Conservation (phyloP, 1,140 invertebrate genomes). For the Mya arenaria region DNA sequence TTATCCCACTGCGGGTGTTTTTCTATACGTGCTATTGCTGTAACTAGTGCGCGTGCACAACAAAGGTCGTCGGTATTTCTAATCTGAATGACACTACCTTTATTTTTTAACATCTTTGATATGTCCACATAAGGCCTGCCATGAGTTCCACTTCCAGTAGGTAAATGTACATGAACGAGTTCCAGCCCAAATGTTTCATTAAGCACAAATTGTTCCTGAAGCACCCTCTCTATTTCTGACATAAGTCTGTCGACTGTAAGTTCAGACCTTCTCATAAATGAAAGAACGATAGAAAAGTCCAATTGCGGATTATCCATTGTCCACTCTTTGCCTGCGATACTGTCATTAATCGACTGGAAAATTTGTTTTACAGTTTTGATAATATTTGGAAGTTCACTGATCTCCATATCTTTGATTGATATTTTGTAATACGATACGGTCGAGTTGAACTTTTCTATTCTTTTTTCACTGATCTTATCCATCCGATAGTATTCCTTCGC, state of each 20-base stretch:
- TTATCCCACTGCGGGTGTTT: too few relatives aligned
- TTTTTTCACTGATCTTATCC: slow-evolving; percentile 9
- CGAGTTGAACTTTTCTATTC: slow-evolving; percentile 17
- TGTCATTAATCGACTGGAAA: slow-evolving; percentile 1
- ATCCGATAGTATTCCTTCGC: neutral
- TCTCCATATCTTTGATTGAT: neutral
- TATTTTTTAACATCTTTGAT: slow-evolving; percentile 16
- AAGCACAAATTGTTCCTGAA: slow-evolving; percentile 31
- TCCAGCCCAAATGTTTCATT: slow-evolving; percentile 31
- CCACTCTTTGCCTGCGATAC: neutral
- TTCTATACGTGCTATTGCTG: too few relatives aligned
- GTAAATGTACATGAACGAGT: slow-evolving; percentile 15
- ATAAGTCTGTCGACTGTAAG: slow-evolving; percentile 7
- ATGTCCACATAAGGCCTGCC: slow-evolving; percentile 8
- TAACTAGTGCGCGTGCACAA: too few relatives aligned
- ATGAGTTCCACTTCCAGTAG: neutral
- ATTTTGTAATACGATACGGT: slow-evolving; percentile 27
- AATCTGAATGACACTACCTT: slow-evolving; percentile 20
- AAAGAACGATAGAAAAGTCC: slow-evolving; percentile 16
- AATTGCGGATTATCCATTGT: slow-evolving; percentile 22
- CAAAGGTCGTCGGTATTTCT: slow-evolving; percentile 12
- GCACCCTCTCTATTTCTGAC: neutral
- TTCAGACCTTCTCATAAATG: slow-evolving; percentile 16
- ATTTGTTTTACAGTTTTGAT: neutral
- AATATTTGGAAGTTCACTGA: slow-evolving; percentile 16